These are phyloP conservation scores for Dromas ardeola DNA, from an alignment of 2,113 vertebrate species.

Conservation along the genomic window DNA sequence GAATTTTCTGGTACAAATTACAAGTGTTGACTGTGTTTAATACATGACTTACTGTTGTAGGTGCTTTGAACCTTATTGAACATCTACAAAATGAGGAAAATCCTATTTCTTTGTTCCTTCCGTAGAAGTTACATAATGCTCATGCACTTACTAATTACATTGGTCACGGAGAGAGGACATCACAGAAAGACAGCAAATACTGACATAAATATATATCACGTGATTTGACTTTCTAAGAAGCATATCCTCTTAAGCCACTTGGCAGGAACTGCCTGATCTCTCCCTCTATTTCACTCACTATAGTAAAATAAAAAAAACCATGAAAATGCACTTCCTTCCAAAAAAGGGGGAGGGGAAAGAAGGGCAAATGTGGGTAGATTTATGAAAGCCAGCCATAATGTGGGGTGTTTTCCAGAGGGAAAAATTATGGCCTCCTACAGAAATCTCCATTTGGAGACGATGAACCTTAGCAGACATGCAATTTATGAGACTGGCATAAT, in stretches of 20 bases:
- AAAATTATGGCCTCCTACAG: constrained; percentile 5
- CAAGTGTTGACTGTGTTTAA: neutral
- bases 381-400: neutral
- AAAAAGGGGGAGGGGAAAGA: neutral
- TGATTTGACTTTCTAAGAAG: neutral
- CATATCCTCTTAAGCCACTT: neutral
- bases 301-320: neutral
- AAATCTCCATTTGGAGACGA: neutral
- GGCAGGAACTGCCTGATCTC: neutral
- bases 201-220: neutral
- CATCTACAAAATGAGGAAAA: neutral
- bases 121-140: neutral
- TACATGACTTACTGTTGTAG: neutral
- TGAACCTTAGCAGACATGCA: neutral
- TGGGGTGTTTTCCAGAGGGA: neutral
- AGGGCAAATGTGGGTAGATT: neutral
- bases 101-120: neutral
- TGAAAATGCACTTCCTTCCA: neutral
- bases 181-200: neutral
- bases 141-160: neutral
- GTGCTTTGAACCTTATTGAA: neutral
- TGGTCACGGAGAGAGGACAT: neutral
- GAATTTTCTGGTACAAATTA: neutral
- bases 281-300: neutral
- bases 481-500: constrained; percentile 29